Evolutionary conservation across 2,797 vertebrate genomes (phyloP), one percentile per base, ranked within the genome.

Genomic region (Brachyrhaphis roseni): DNA sequence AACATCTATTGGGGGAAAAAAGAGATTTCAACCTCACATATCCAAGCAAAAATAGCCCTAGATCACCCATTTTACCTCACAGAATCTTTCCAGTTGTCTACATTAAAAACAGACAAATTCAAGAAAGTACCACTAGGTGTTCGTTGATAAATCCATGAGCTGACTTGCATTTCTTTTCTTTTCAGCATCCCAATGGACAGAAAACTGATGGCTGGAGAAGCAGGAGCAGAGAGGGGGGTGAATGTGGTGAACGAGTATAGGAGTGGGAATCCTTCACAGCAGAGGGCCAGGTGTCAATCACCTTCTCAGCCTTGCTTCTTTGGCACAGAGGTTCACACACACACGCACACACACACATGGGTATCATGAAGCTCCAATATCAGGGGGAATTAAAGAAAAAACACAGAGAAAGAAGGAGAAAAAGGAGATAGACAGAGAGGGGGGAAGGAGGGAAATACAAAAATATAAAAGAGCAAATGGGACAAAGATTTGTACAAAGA

Each of bases 241-340:
- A 88, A 92, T 92, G 57, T 23, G 93, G 93, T 89, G 95, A 88
- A 88, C 94, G 79, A 81, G 79, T 72, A 75, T 73, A 82, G 82
- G 74, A 87, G 78, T 90, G 90, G 95, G 95, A 93, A 93, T 94
- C 94, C 95, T 96, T 94, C 94, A 94, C 95, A 94, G 95, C 94
- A 95, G 95, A 96, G 96, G 95, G 93, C 96, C 95, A 96, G 79
- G 94, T 92, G 97, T 97, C 97, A 98, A 97, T 98, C 97, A 98
- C 49, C 79, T 91, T 43, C 84, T 93, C 89, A 96, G 96, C 95
- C 96, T 96, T 95, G 96, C 95, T 95, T 94, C 93, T 94, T 34
- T 51, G 45, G 75, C 71, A 79, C 82, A 77, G 83, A 71, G 11
- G 66, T 80, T 66, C 73, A 55, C 55, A 74, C 36, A 72, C 81